Evolutionary conservation across 2,113 vertebrate genomes (phyloP).

Genomic region (Tiliqua scincoides): DNA sequence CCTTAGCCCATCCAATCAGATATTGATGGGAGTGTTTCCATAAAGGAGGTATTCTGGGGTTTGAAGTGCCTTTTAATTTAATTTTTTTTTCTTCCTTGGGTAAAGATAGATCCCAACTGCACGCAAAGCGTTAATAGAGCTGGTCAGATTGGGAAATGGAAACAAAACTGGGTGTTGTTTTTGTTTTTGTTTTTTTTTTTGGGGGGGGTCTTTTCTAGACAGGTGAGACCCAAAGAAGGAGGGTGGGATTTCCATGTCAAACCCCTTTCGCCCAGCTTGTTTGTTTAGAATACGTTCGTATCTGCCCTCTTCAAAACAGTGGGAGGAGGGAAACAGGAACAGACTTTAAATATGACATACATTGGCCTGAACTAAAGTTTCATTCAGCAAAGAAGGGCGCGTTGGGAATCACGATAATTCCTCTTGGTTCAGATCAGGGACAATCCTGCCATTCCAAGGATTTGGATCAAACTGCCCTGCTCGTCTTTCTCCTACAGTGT

Average conservation of each 20-base stretch:
- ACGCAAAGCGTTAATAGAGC: not conserved
- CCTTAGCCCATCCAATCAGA: not conserved
- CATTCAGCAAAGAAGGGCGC: not conserved
- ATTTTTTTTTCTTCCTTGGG: not conserved
- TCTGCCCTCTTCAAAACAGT: too few species aligned
- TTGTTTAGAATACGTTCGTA: not conserved
- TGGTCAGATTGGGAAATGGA: not conserved
- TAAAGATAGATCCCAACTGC: too few species aligned
- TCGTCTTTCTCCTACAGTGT: too few species aligned
- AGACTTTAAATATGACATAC: not conserved
- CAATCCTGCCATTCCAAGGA: too few species aligned
- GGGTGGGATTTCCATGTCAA: too few species aligned
- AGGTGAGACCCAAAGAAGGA: not conserved
- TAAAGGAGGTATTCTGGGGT: not conserved
- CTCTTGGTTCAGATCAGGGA: not conserved
- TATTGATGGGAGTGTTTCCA: not conserved
- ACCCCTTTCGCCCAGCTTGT: not conserved
- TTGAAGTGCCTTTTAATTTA: not conserved
- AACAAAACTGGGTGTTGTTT: not conserved
- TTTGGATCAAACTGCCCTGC: not conserved
- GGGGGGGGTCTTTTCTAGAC: not conserved
- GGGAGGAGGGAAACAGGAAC: too few species aligned
- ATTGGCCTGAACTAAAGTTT: not conserved
- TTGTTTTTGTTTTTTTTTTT: too few species aligned
- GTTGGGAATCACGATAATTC: not conserved